Percentiles rank a stretch among this genome's conserved stretches.
Conservation (phyloP, 2,888 invertebrate species). For the Epinotia nisella region DNA sequence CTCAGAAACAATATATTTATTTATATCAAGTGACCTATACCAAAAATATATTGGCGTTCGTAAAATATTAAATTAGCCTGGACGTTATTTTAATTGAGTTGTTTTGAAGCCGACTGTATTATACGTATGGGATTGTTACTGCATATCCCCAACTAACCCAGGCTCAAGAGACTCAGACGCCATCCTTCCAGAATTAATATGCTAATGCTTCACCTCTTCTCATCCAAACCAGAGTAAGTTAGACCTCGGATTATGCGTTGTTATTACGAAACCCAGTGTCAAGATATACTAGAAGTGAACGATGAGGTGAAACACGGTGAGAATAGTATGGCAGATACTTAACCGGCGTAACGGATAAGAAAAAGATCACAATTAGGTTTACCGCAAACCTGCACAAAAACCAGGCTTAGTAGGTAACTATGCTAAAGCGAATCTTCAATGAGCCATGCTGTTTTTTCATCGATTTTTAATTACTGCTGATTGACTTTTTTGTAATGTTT, state of each 20-base stretch:
- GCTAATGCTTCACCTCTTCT: too few relatives aligned
- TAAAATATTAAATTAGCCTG: too few relatives aligned
- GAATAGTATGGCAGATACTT: neutral
- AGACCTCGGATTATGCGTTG: neutral
- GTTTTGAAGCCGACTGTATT: too few relatives aligned
- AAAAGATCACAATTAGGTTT: constrained; percentile 32
- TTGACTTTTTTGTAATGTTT: constrained; percentile 6
- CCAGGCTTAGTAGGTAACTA: constrained; percentile 13
- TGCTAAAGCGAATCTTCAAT: constrained; percentile 23
- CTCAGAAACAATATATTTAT: too few relatives aligned
- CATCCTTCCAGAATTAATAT: too few relatives aligned
- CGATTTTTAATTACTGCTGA: constrained; percentile 13
- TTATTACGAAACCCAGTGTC: neutral
- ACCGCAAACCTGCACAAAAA: constrained; percentile 8
- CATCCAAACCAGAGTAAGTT: neutral
- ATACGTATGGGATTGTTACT: too few relatives aligned
- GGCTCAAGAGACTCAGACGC: too few relatives aligned
- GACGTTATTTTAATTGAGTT: too few relatives aligned
- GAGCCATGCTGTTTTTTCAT: constrained; percentile 17
- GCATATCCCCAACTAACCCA: too few relatives aligned
- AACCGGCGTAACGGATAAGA: constrained; percentile 17
- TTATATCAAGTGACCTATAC: too few relatives aligned
- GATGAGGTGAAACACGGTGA: neutral
- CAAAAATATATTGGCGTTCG: too few relatives aligned
- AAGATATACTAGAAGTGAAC: neutral